Base-by-base conservation (phyloP, 2,797 vertebrate genomes). In the Selene dorsalis region DNA sequence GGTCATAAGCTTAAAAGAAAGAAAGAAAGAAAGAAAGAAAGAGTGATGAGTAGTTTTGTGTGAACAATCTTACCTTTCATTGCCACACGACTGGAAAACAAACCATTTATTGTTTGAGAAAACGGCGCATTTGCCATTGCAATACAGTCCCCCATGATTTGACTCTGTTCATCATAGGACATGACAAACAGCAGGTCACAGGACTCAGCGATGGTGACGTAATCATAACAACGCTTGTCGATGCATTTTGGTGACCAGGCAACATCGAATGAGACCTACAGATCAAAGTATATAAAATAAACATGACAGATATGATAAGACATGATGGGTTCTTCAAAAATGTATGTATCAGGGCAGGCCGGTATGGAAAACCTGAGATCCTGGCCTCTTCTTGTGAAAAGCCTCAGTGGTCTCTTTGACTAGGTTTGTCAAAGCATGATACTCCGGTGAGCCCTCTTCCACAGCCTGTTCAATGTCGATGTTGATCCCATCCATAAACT, bases 401-500 rank as follows among this genome's bases (percentile, higher is more conserved):
- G 91, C 79, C 45, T 96, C 95, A 16, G 97, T 93, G 55, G 96
- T 96, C 93, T 99, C 98, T 84, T 92, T 96, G 66, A 99, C 97
- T 80, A 99, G 93, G 20, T 93, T 91, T 48, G 97, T 98, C 89
- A 99, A 82, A 43, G 97, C 97, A 17, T 94, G 83, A 85, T 97
- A 98, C 85, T 97, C 96, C 0, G 94, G 88, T 0, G 97, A 96
- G 18, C 69, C 91, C 61, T 88, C 67, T 0, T 90, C 90, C 71
- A 97, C 95, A n/a, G 92, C 94, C 75, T 99, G 96, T 72, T 99
- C 98, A 84, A 99, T 95, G 81, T 99, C 97, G 63, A 99, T 83
- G 91, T 98, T 99, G 92, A 99, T 98, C 63, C 98, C 98, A 87
- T 99, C 98, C 98, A 99, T 97, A 68, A 96, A 95, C 80, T 98